Evolutionary conservation across 2,113 vertebrate species (phyloP), one percentile per base, ranked within the genome.

Genomic region (Oophaga pumilio): DNA sequence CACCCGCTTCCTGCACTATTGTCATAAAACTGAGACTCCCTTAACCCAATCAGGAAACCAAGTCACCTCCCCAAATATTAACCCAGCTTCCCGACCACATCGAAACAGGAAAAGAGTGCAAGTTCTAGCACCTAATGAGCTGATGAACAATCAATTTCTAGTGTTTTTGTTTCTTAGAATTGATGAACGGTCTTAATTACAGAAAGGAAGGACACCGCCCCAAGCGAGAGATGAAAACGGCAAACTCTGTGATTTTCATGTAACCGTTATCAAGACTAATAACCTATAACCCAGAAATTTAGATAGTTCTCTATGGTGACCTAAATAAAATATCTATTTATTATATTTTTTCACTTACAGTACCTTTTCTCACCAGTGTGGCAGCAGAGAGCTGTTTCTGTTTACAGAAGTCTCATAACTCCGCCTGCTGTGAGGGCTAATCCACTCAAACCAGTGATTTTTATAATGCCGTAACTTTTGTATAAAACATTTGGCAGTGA

Each of bases 11-110:
- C 74, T 50, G 50, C 74, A 68, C 74, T 28, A 26, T 77, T 85
- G 73, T 77, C 84, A 78, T 20, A 52, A 78, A 85, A 76, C 52
- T n/a, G 49, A 85, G 53, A 76, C 18, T 60, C 26, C 1, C 22
- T 77, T 85, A 60, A 62, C 59, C 73, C 60, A 53, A 60, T 53
- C 84, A 78, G 74, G 57, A 77, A 85, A 28, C 73, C 52, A 15
- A 26, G 17, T 24, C 14, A 49, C 28, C 81, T 26, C 81, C n/a
- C 14, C 43, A 8, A 43, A 43, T 24, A 66, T 52, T 83, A 20
- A 69, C 62, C 81, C 62, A 5, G 49, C 64, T 68, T 83, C 81
- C 81, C 81, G 13, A 10, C 59, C 26, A 20, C 78, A 11, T 49
- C 13, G 62, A 50, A 83, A 69, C 18, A 83, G 62, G 43, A 59